Evolutionary conservation across 1,140 invertebrate genomes (phyloP).

Genomic region (Cherax quadricarinatus): DNA sequence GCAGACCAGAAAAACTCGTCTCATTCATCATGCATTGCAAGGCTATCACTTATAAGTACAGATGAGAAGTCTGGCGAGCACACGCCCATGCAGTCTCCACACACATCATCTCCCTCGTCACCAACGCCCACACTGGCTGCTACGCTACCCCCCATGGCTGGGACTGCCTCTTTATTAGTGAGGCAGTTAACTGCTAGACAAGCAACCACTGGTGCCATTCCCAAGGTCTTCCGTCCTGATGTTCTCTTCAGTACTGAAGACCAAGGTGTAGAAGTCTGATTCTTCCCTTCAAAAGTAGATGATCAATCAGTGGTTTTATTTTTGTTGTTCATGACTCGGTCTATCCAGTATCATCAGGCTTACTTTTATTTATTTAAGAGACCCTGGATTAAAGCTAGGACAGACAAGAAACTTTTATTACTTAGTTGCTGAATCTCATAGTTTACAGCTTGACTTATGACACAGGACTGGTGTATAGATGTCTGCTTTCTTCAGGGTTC

Average conservation of each 20-base stretch:
- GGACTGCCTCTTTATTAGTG: conserved; percentile 40
- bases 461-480: conserved; percentile 16
- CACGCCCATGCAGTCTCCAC: conserved; percentile 15
- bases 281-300: conserved; percentile 25
- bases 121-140: conserved; percentile 2
- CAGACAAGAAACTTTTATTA: conserved; percentile 14
- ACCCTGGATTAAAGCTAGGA: conserved; percentile 50
- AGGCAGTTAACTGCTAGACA: conserved; percentile 58
- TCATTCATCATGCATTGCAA: conserved; percentile 26
- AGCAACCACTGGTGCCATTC: conserved; percentile 64
- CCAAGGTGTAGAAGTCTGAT: conserved; percentile 70
- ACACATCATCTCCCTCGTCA: conserved; percentile 29
- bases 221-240: conserved; percentile 69
- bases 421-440: conserved; percentile 39
- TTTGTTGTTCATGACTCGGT: conserved; percentile 51
- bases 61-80: conserved; percentile 21
- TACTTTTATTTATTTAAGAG: conserved; percentile 63
- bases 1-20: conserved; percentile 31
- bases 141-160: conserved; percentile 35
- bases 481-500: conserved; percentile 51
- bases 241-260: conserved; percentile 68
- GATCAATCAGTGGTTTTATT: conserved; percentile 34
- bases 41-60: conserved; percentile 5
- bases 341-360: conserved; percentile 54
- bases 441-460: conserved; percentile 21